Evolutionary conservation across 2,113 vertebrate species (phyloP).

Genomic region (Casuarius casuarius): DNA sequence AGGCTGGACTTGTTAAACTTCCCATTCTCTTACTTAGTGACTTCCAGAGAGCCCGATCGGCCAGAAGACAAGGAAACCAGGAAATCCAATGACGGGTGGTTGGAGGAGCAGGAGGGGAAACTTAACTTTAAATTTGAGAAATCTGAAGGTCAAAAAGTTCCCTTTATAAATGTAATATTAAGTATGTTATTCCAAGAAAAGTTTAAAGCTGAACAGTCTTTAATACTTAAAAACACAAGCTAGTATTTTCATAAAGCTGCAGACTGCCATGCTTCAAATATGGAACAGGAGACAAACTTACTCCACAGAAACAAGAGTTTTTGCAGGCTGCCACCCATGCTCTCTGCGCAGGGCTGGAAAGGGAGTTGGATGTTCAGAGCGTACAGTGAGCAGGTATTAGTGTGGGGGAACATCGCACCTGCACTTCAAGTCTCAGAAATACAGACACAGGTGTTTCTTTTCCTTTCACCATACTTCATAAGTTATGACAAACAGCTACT

Average conservation of each 20-base stretch:
- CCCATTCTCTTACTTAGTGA: conserved; percentile 76
- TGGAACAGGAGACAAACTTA: not conserved
- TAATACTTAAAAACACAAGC: not conserved
- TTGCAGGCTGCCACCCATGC: not conserved
- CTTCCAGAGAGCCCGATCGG: conserved; percentile 11
- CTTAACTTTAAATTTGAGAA: not conserved
- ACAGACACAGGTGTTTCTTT: rapidly evolving
- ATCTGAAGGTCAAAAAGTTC: not conserved
- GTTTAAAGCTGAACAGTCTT: not conserved
- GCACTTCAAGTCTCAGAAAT: not conserved
- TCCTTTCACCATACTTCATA: rapidly evolving
- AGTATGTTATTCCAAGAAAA: not conserved
- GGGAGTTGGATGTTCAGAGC: not conserved
- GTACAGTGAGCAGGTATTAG: rapidly evolving
- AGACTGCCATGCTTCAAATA: not conserved
- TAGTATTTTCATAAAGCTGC: not conserved
- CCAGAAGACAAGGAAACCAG: not conserved
- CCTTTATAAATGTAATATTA: not conserved
- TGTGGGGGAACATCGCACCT: rapidly evolving
- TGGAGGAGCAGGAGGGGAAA: not conserved
- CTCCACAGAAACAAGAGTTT: not conserved
- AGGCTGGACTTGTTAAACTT: conserved; percentile 61
- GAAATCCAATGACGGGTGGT: not conserved
- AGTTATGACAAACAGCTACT: not conserved
- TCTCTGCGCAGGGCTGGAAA: not conserved